Base-by-base conservation (phyloP, 2,797 vertebrate genomes). In the Myripristis jacobus region DNA sequence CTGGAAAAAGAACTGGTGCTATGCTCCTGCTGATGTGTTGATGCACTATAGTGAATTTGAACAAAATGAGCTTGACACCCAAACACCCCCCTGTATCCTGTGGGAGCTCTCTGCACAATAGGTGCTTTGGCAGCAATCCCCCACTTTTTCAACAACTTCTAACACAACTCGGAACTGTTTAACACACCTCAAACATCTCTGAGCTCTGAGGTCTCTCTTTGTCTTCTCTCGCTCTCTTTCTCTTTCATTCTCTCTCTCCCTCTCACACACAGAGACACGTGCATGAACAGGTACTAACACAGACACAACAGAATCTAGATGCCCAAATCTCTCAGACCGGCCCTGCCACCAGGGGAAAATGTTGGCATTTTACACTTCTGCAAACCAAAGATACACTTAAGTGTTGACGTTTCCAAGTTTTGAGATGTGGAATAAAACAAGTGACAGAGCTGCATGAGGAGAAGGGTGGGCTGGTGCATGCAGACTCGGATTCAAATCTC, bases 181-280 rank as follows among this genome's bases (percentile, higher is more conserved):
- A 73, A 83, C 79, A 84, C 78, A 67, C 70, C 77, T 80, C 79
- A 47, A 53, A 81, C 73, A 66, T 80, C 73, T 66, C 62, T 21
- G 22, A 34, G 56, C 64, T 50, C 75, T 41, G 24, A 86, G 73
- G 77, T 70, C 76, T 77, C 52, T 70, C 43, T 11, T 52, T n/a
- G 8, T 44, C 50, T 31, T 16, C 54, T 27, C 19, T 25, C 34
- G n/a, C 19, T 18, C 8, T 31, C 29, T 31, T 7, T 31, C 29
- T 31, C 29, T 31, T 31, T 31, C 29, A 31, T 5, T 4, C 29
- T 31, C 8, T 31, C 29, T 31, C 29, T 31, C 48, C 31, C 22
- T 59, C 41, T 12, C 47, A 55, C 57, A 24, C 19, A 34, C 51
- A 24, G n/a, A 73, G 53, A 52, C 12, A 27, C 53, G 24, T 19